Conservation (phyloP, 2,888 invertebrate genomes). For the Auanema freiburgensis region DNA sequence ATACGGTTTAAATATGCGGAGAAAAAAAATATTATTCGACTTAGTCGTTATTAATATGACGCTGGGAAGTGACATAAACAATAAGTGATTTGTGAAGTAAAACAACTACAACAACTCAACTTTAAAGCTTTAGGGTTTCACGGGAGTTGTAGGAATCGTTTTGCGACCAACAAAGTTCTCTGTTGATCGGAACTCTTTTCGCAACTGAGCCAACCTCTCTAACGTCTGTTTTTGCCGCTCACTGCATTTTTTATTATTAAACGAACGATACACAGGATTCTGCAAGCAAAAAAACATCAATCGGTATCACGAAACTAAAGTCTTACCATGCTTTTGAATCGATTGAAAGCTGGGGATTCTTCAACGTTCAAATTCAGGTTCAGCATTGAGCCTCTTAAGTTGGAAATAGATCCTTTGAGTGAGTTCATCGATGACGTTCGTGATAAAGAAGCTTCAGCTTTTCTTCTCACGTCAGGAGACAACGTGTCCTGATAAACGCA, state of each 20-base stretch:
- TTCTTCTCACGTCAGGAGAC: constrained; percentile 18
- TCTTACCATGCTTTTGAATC: constrained; percentile 22
- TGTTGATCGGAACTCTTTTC: constrained; percentile 18
- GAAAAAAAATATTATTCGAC: no score
- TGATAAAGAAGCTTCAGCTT: constrained; percentile 17
- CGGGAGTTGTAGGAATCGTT: not conserved
- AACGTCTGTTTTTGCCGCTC: constrained; percentile 19
- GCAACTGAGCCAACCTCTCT: constrained; percentile 11
- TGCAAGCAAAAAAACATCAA: constrained; percentile 8
- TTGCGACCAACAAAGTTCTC: constrained; percentile 18
- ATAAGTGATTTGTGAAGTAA: no score
- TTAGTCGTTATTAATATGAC: no score
- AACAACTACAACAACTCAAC: no score
- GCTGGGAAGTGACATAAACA: no score
- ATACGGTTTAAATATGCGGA: no score
- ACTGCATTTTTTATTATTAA: constrained; percentile 16
- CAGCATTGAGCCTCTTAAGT: constrained; percentile 13
- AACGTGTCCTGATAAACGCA: constrained; percentile 10
- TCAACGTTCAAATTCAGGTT: constrained; percentile 8
- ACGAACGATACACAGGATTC: constrained; percentile 21
- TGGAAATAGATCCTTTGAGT: constrained; percentile 14
- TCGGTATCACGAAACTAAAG: not conserved
- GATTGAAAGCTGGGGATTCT: constrained; percentile 16
- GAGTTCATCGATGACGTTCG: constrained; percentile 18
- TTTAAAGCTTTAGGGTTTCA: no score